Evolutionary conservation across 2,888 invertebrate genomes (phyloP).

Genomic region (Drosophila vallismaia): DNA sequence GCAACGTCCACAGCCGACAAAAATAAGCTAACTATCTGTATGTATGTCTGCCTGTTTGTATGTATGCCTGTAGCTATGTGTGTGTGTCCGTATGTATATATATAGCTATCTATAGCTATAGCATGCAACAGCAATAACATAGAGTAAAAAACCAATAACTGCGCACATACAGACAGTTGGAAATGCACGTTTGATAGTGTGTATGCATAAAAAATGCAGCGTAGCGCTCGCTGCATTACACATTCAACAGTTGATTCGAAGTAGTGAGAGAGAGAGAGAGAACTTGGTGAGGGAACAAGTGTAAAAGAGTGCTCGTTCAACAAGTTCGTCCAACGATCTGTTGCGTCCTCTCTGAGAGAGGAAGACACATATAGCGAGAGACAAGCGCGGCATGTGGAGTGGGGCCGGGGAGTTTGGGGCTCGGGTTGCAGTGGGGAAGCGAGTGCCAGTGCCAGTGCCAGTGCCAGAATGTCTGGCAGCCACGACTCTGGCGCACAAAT

Average conservation of each 20-base stretch:
- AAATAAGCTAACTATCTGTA: conserved; percentile 36
- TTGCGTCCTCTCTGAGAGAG: conserved; percentile 36
- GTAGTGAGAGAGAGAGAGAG: conserved; percentile 36
- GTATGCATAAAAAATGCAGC: conserved; percentile 62
- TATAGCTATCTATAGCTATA: neutral
- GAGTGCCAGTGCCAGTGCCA: conserved; percentile 63
- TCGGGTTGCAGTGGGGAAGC: conserved; percentile 45
- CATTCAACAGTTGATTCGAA: conserved; percentile 76
- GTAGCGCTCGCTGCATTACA: conserved; percentile 67
- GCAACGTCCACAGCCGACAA: conserved; percentile 51
- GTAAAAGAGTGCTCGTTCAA: conserved; percentile 49
- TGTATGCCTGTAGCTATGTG: too few species aligned
- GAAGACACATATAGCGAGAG: conserved; percentile 1
- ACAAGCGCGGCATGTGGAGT: conserved; percentile 9
- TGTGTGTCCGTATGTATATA: too few species aligned
- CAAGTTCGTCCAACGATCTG: conserved; percentile 66
- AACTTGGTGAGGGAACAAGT: conserved; percentile 5
- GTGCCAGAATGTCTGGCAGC: conserved; percentile 83
- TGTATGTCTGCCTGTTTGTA: neutral
- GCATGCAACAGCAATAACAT: conserved; percentile 58
- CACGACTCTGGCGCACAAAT: conserved; percentile 59
- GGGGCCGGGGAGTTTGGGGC: conserved; percentile 36
- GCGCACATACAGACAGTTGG: conserved; percentile 19
- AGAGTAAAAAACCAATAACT: conserved; percentile 27
- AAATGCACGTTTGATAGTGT: conserved; percentile 5